Evolutionary conservation across 2,797 vertebrate genomes (phyloP).

Genomic region (Micromesistius poutassou): DNA sequence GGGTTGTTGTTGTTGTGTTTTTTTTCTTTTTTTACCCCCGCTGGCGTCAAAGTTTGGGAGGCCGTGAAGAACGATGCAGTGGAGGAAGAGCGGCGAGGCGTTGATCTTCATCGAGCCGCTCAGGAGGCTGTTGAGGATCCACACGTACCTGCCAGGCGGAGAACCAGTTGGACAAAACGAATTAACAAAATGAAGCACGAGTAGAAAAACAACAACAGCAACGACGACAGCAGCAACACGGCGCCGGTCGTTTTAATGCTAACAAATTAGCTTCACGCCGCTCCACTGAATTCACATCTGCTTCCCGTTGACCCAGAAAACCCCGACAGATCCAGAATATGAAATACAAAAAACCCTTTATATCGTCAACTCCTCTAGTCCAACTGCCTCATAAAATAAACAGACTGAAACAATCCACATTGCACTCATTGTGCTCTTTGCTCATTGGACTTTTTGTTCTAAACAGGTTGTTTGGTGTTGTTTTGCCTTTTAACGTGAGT

Average conservation of each 20-base stretch:
- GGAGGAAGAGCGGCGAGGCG: constrained; percentile 84
- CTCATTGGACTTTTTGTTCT: not conserved
- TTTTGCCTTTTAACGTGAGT: not conserved
- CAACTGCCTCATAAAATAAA: not conserved
- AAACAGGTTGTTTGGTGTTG: not conserved
- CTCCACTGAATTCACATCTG: not conserved
- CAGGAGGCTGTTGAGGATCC: constrained; percentile 88
- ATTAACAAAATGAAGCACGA: constrained; percentile 4
- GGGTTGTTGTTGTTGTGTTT: not conserved
- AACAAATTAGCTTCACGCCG: not conserved
- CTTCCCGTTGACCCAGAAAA: not conserved
- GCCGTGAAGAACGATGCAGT: constrained; percentile 84
- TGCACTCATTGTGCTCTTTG: not conserved
- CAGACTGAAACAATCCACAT: not conserved
- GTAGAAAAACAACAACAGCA: not conserved
- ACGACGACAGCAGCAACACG: not conserved
- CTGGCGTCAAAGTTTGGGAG: constrained; percentile 82
- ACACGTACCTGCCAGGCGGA: constrained; percentile 80
- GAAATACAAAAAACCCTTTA: not conserved
- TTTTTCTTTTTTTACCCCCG: constrained; percentile 71
- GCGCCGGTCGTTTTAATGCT: not conserved
- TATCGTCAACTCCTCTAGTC: not conserved
- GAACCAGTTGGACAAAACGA: not conserved
- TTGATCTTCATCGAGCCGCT: constrained; percentile 95
- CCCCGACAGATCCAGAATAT: not conserved